Percentiles rank a stretch among this genome's conserved stretches.
These are phyloP conservation scores for Maniola hyperantus DNA, from an alignment of 2,888 invertebrate genomes.

Conservation along the genomic window DNA sequence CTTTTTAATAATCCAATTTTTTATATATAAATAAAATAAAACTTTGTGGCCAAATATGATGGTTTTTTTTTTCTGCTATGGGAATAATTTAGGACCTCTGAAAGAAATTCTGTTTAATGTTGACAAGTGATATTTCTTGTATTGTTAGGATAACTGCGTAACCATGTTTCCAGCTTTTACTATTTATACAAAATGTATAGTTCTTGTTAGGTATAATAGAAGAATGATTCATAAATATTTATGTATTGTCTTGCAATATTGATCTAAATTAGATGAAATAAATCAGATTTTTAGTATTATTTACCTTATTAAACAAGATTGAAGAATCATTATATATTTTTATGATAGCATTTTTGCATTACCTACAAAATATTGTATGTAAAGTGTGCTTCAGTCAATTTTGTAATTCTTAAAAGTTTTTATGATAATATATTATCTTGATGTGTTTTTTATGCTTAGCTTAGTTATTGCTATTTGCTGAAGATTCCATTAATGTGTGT, in stretches of 20 bases:
- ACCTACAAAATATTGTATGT: neutral
- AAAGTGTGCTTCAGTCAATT: neutral
- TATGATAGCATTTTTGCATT: constrained; percentile 19
- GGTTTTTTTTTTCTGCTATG: neutral
- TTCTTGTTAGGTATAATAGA: neutral
- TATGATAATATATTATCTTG: constrained; percentile 30
- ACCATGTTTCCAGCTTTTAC: neutral
- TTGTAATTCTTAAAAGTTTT: constrained; percentile 13
- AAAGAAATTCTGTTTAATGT: neutral
- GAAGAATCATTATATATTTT: constrained; percentile 11
- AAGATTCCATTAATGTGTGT: constrained; percentile 44
- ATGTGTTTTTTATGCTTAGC: constrained; percentile 45
- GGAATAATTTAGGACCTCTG: neutral
- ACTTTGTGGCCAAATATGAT: neutral
- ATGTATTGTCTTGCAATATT: neutral
- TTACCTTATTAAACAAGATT: neutral
- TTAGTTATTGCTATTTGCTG: constrained; percentile 34
- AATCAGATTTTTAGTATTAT: neutral
- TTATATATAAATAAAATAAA: too few relatives aligned
- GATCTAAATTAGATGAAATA: neutral
- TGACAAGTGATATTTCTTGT: neutral
- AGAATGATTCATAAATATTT: neutral
- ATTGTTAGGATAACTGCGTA: neutral
- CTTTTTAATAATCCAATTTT: too few relatives aligned
- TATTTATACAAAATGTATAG: constrained; percentile 1